These are phyloP conservation scores for Fregetta grallaria DNA, from an alignment of 2,113 vertebrate genomes.

Conservation along the genomic window DNA sequence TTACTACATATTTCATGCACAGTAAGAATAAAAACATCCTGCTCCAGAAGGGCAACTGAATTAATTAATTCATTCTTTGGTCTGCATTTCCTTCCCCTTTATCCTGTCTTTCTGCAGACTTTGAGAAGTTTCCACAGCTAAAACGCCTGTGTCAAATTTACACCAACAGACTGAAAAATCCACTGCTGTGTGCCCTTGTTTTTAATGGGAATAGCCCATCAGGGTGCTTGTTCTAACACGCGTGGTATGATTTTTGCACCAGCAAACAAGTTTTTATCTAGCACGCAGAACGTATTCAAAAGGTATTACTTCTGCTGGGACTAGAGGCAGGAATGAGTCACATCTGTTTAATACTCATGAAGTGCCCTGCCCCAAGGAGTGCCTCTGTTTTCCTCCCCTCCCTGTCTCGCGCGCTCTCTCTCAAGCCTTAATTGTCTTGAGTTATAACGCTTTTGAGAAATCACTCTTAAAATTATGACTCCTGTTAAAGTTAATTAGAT, in stretches of 20 bases:
- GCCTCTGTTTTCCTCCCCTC: conserved; percentile 55
- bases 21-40: neutral
- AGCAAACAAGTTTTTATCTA: conserved; percentile 69
- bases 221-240: conserved; percentile 68
- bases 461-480: conserved; percentile 34
- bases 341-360: neutral
- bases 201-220: conserved; percentile 14
- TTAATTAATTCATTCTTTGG: neutral
- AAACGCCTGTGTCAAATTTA: neutral
- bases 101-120: neutral
- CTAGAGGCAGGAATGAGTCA: conserved; percentile 72
- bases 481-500: conserved; percentile 56
- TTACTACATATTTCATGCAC: neutral
- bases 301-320: conserved; percentile 59
- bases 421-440: conserved; percentile 52
- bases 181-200: neutral
- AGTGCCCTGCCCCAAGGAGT: conserved; percentile 71
- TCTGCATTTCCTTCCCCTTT: neutral
- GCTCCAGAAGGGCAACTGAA: neutral
- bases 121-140: neutral
- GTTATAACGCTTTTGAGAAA: conserved; percentile 62
- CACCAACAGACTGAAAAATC: neutral
- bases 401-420: conserved; percentile 24
- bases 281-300: conserved; percentile 41
- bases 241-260: neutral